Base-by-base conservation (phyloP, 1,140 invertebrate genomes). In the Plutomurus gul region DNA sequence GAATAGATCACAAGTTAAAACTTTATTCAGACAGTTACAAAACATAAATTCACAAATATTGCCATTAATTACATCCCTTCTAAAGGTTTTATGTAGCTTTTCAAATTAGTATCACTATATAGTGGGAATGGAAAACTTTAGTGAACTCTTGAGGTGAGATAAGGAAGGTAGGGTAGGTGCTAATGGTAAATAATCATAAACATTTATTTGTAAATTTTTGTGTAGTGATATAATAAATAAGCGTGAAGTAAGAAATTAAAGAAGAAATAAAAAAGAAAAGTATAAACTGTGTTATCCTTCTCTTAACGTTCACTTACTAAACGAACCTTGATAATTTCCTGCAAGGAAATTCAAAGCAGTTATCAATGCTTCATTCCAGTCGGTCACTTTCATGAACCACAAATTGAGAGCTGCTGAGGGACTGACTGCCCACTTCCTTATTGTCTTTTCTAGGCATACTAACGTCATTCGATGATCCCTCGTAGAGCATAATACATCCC, bases 341-440 rank as follows among this genome's bases (percentile, higher is more conserved):
- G 94, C 92, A 18, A 98, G 87, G 86, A 97, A 97, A 78, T 93
- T 92, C 11, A 97, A 87, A 3, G 95, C 94, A 6, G 94, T 92
- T 39, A 92, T 90, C 18, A 97, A 89, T 77, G 93, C 88, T 4
- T 90, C 89, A 18, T 92, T 89, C 94, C 95, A 97, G 82, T 93
- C 94, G 56, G 91, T 89, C 7, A 87, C 85, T 30, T 89, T 88
- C 33, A 90, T 88, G 74, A 90, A 91, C 95, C 95, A 98, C 76
- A 93, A 91, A 85, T 95, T 95, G 1, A 94, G 87, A 2, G 92
- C 91, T 20, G 92, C 93, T 74, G 94, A 93, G 3, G 93, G 92
- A 87, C 93, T 94, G 33, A 91, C 89, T 85, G 94, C 91, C 92
- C 95, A 96, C 25, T 91, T 90, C 76, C 90, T 88, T 6, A 96